These are phyloP conservation scores for Enteromius afrohamiltoni DNA, from an alignment of 2,797 vertebrate genomes.

Conservation along the genomic window DNA sequence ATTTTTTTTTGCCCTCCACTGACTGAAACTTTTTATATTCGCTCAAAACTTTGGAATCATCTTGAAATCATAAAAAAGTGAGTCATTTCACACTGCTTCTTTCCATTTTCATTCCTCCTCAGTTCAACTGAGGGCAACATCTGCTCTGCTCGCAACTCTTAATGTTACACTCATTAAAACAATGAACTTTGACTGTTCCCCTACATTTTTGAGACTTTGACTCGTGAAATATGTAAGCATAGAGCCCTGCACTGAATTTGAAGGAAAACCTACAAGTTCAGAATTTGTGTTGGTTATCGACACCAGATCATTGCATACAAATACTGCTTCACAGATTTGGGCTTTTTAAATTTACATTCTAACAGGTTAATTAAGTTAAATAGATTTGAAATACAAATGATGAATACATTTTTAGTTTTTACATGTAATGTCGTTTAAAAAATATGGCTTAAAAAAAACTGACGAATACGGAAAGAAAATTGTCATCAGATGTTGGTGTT, in stretches of 20 bases:
- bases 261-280: not conserved
- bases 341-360: not conserved
- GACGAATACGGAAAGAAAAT: not conserved
- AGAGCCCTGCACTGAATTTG: not conserved
- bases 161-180: not conserved
- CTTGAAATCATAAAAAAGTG: not conserved
- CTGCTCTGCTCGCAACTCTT: constrained; percentile 1
- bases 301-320: not conserved
- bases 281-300: not conserved
- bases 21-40: not conserved
- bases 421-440: not conserved
- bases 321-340: not conserved
- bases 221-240: not conserved
- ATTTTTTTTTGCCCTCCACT: not conserved
- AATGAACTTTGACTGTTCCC: not conserved
- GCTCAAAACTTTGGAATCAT: not conserved
- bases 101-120: not conserved
- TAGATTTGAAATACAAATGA: not conserved
- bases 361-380: not conserved
- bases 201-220: not conserved
- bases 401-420: not conserved
- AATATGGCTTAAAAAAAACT: not conserved
- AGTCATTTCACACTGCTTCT: not conserved
- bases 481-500: not conserved
- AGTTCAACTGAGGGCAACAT: not conserved